Evolutionary conservation across 1,140 invertebrate genomes (phyloP), one percentile per base, ranked within the genome.

Genomic region (Heliconius himera): DNA sequence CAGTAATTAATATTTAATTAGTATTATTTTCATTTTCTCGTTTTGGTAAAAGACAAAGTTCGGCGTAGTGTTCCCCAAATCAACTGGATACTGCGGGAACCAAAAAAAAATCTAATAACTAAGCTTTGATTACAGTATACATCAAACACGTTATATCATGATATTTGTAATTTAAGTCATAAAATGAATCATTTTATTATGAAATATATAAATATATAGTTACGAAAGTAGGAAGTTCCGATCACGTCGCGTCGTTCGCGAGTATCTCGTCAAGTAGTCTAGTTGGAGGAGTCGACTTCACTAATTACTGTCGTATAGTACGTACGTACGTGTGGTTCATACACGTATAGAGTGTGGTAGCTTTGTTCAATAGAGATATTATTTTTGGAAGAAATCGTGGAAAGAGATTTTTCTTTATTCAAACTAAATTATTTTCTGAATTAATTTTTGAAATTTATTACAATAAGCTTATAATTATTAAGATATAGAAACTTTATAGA

Each of bases 281-380:
- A 26, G 56, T 76, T 76, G 41, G 29, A 76, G 54, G 38, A 76
- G 60, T 76, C 46, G 60, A 66, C 60, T 66, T 66, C 4, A 76
- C 60, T 76, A 49, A 76, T 76, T 76, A 76, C 41, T 46, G 74
- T 76, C 38, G 11, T 0, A 66, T 66, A 20, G n/a, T 22, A 60
- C 9, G n/a, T 60, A 36, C 20, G 20, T 66, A 56, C 1, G 11
- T 66, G 26, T 26, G 22, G 26, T 26, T 18, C 49, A 29, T 22
- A 66, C 22, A 29, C 13, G 22, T 66, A 9, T 66, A 22, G 56
- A 26, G 5, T 66, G 22, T 26, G 22, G 29, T 66, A n/a, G 29
- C 11, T 66, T 66, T 16, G 56, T 66, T 26, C 56, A 1, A 8
- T 16, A 16, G 13, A 66, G 3, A 26, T 11, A 2, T 26, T 66